Evolutionary conservation across 2,797 vertebrate species (phyloP), one percentile per base, ranked within the genome.

Genomic region (Morelia viridis): DNA sequence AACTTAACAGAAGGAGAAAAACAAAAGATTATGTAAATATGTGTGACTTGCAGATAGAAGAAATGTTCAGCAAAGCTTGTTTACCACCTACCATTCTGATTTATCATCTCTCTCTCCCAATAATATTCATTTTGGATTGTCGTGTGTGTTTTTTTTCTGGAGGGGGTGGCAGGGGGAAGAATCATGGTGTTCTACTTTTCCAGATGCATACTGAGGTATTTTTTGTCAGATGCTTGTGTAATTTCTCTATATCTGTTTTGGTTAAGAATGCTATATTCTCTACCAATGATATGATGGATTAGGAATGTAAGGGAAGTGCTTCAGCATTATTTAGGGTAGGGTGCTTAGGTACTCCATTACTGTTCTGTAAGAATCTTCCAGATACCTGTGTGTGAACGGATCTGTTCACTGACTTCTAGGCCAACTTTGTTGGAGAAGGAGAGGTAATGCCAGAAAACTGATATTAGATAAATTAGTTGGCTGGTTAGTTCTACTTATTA

Each of bases 1-100:
- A 89, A 35, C 9, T 62, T 94, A 94, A 86, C 90, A 89, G 93
- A 91, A 84, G 65, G 60, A 83, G 92, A 64, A 87, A 92, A 92
- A 88, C 88, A 94, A 93, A 93, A 24, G 56, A 6, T 41, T 93
- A 90, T 0, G 1, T 31, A 92, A 58, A 91, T 91, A 91, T 0
- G 0, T 76, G 58, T 12, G 28, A 62, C 41, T 89, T 64, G 0
- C 83, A 86, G 58, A 71, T 88, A 65, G 91, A 91, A 92, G 91
- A 93, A 22, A 35, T 85, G 3, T 0, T 58, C 58, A 24, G 31
- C 50, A 7, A 71, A 93, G 58, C 87, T 92, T 93, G 10, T 80
- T 94, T 95, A 80, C 89, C 35, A 50, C 71, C 89, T n/a, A 31
- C 19, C 50, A 88, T 6, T 5, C n/a, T 61, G 50, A 83, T 91